Percentiles rank a stretch among this genome's conserved stretches.
Conservation (phyloP, 1,140 invertebrate genomes). For the Penaeus chinensis region DNA sequence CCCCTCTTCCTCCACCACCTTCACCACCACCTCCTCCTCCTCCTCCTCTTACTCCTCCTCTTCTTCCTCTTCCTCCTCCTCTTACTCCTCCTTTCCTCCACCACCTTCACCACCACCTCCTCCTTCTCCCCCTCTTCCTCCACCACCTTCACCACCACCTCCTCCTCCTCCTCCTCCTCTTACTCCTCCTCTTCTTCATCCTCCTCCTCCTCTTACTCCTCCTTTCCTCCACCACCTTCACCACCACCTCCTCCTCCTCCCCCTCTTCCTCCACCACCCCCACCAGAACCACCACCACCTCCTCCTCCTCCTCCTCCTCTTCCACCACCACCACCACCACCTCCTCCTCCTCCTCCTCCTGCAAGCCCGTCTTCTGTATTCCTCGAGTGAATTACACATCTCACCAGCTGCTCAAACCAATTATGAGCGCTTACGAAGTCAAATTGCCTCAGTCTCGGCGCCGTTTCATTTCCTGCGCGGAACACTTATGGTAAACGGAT, state of each 20-base stretch:
- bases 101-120: not conserved
- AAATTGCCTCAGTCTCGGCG: constrained; percentile 51
- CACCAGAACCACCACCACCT: not conserved
- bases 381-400: constrained; percentile 35
- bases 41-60: too few species aligned
- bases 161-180: not conserved
- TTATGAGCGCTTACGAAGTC: constrained; percentile 48
- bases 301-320: not conserved
- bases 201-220: not conserved
- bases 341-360: too few species aligned
- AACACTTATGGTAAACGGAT: constrained; percentile 32
- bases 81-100: not conserved
- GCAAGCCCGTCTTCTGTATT: constrained; percentile 11
- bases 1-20: too few species aligned
- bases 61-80: not conserved
- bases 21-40: too few species aligned
- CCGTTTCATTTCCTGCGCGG: constrained; percentile 46
- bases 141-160: not conserved
- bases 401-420: constrained; percentile 49
- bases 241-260: not conserved
- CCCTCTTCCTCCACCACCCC: not conserved
- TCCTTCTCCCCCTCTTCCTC: not conserved
- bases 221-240: not conserved
- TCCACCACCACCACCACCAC: not conserved
- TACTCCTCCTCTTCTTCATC: not conserved